phyloP scores from a whole-genome alignment of 2,888 invertebrate species.

The Ophion ellenae region DNA sequence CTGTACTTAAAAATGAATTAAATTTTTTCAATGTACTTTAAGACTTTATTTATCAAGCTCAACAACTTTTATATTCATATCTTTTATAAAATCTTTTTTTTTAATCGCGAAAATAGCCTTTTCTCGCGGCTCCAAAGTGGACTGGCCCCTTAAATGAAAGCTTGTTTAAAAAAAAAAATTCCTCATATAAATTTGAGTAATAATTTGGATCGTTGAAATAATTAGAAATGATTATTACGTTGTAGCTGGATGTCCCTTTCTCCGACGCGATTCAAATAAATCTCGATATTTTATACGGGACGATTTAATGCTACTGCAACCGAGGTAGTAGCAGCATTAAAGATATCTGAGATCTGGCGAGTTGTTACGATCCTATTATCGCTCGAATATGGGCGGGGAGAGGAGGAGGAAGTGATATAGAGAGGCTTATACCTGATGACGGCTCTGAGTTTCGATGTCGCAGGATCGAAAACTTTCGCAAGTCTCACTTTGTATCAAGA shows the following conservation, averaged over 20 bases:
- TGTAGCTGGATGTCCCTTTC: neutral
- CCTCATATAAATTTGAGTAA: too few species aligned
- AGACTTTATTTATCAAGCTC: too few species aligned
- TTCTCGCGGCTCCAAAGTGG: too few species aligned
- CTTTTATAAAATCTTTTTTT: too few species aligned
- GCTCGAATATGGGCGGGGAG: conserved; percentile 18
- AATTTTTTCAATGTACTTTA: too few species aligned
- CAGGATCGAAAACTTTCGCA: conserved; percentile 53
- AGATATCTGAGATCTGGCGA: conserved; percentile 50
- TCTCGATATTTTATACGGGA: conserved; percentile 16
- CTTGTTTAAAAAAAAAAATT: too few species aligned
- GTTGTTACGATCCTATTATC: conserved; percentile 59
- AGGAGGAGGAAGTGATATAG: conserved; percentile 25
- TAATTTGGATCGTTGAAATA: too few species aligned
- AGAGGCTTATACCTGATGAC: conserved; percentile 51
- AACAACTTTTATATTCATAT: too few species aligned
- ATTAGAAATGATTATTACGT: conserved; percentile 29
- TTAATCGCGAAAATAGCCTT: too few species aligned
- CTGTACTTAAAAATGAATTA: too few species aligned
- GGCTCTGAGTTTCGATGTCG: conserved; percentile 28
- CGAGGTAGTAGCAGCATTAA: conserved; percentile 31
- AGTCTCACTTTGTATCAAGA: conserved; percentile 32
- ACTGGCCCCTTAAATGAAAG: too few species aligned
- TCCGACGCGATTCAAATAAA: conserved; percentile 17
- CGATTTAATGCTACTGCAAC: too few species aligned